A percentile compares a stretch with the other conserved stretches of the same genome.
Evolutionary conservation across 2,797 vertebrate species (phyloP).

Genomic region (Onychomys arenicola): DNA sequence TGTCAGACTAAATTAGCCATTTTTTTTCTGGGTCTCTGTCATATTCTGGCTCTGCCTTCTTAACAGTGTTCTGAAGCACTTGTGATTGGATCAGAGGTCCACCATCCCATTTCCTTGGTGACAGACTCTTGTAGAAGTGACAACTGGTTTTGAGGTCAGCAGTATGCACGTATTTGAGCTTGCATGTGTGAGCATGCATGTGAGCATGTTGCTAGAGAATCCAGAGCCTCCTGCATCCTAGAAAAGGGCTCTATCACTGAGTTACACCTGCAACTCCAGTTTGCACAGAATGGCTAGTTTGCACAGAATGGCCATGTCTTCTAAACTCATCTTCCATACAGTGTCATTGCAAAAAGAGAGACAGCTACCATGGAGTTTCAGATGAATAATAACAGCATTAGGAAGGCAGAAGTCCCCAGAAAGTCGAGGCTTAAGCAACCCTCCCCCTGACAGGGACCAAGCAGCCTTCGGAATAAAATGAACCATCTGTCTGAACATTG

Average conservation of each 20-base stretch:
- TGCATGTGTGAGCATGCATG: not conserved
- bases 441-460: not conserved
- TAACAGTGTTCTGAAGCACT: not conserved
- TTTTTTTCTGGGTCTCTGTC: not conserved
- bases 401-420: not conserved
- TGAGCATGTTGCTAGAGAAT: not conserved
- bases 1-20: not conserved
- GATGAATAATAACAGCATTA: not conserved
- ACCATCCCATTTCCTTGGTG: not conserved
- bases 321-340: not conserved
- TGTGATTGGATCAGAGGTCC: not conserved
- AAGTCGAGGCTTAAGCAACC: not conserved
- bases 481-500: not conserved
- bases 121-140: not conserved
- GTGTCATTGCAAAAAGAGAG: not conserved
- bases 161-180: not conserved
- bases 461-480: not conserved
- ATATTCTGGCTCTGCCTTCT: not conserved
- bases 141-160: not conserved
- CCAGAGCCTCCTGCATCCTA: not conserved
- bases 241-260: not conserved
- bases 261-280: not conserved
- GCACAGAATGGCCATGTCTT: not conserved
- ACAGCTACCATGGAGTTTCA: not conserved
- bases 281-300: conserved; percentile 18